A percentile compares a stretch with the other conserved stretches of the same genome.
These are phyloP conservation scores for Mus caroli DNA, from an alignment of 2,797 vertebrate species.

Conservation along the genomic window DNA sequence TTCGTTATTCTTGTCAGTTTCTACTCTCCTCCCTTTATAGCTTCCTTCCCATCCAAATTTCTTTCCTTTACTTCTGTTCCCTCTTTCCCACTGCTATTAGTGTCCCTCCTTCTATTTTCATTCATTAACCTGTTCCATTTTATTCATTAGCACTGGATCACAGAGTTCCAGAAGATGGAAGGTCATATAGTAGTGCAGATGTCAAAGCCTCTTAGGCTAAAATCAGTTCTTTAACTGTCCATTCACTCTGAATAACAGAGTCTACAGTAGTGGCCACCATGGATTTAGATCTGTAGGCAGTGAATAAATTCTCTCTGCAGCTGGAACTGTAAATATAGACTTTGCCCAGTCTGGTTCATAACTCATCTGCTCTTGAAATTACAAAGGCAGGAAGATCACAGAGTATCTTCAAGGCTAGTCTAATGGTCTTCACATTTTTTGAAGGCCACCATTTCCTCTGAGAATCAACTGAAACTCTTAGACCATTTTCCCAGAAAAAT, in stretches of 20 bases:
- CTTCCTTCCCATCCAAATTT: slow-evolving; percentile 17
- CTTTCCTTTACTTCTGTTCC: neutral
- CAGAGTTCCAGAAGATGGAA: slow-evolving; percentile 26
- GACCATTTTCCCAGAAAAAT: slow-evolving; percentile 35
- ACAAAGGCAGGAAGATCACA: neutral
- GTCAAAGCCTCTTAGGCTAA: neutral
- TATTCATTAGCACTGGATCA: neutral
- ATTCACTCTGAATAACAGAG: neutral
- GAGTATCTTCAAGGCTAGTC: slow-evolving; percentile 8
- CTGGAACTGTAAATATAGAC: slow-evolving; percentile 59
- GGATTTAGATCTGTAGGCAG: slow-evolving; percentile 19
- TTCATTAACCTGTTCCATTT: slow-evolving; percentile 22
- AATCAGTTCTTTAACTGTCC: neutral
- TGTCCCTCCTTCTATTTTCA: neutral
- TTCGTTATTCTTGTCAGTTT: slow-evolving; percentile 17
- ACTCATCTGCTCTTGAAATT: slow-evolving; percentile 50
- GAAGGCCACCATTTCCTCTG: neutral
- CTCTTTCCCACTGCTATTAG: neutral
- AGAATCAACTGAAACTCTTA: slow-evolving; percentile 53
- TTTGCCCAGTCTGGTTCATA: slow-evolving; percentile 1
- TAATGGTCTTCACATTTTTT: slow-evolving; percentile 60
- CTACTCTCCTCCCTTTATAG: neutral
- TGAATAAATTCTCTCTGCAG: neutral
- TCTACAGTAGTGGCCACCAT: neutral
- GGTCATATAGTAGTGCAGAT: neutral